Percentiles rank a stretch among this genome's conserved stretches.
phyloP scores from a whole-genome alignment of 1,140 invertebrate genomes.

The Neuroterus valhalla region DNA sequence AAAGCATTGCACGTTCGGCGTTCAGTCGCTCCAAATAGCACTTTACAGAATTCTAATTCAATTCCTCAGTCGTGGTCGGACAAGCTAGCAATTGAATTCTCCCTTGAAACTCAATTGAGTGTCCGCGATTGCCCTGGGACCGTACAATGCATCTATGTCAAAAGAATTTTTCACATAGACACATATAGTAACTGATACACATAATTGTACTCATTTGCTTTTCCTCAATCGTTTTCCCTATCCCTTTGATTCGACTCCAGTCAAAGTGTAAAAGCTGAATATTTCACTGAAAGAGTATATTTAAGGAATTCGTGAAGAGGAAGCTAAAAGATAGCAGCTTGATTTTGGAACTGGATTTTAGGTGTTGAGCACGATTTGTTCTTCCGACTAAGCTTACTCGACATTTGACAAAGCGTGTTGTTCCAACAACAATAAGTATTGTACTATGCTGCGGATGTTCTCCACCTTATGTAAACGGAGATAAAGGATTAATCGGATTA shows the following conservation, averaged over 20 bases:
- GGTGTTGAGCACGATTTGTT: neutral
- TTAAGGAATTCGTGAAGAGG: neutral
- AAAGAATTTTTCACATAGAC: neutral
- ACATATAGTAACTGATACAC: neutral
- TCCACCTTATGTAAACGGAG: conserved; percentile 13
- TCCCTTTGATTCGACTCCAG: neutral
- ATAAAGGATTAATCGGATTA: conserved; percentile 2
- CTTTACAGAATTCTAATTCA: conserved; percentile 50
- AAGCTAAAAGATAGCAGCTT: neutral
- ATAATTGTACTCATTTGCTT: neutral
- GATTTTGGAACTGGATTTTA: neutral
- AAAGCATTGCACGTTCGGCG: conserved; percentile 1
- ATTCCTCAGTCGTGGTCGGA: conserved; percentile 42
- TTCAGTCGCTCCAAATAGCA: neutral
- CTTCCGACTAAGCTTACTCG: neutral
- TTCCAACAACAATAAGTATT: neutral
- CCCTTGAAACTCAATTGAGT: conserved; percentile 61
- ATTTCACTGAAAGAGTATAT: no score
- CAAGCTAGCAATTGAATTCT: conserved; percentile 61
- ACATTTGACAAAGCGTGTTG: neutral
- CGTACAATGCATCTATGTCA: conserved; percentile 5
- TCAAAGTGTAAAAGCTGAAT: no score
- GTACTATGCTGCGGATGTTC: neutral
- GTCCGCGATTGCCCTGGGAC: conserved; percentile 47
- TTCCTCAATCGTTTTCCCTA: neutral